Percentiles rank a stretch among this genome's conserved stretches.
phyloP scores from a whole-genome alignment of 1,140 invertebrate species.

The Lepidurus arcticus region DNA sequence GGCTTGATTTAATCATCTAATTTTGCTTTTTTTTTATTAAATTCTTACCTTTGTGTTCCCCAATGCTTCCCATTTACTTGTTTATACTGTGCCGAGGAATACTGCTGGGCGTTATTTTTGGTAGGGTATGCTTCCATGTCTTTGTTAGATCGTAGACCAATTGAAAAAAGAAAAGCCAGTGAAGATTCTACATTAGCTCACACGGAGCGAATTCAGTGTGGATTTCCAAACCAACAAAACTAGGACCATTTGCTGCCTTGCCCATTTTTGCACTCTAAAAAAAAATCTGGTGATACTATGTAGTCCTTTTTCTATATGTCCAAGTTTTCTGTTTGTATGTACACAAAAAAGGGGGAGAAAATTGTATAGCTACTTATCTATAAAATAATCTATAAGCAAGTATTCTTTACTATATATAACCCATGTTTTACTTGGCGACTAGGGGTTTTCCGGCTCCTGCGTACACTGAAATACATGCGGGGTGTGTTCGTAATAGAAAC shows the following conservation, averaged over 20 bases:
- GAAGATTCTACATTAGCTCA: neutral
- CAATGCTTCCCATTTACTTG: slow-evolving; percentile 2
- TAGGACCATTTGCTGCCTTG: slow-evolving; percentile 18
- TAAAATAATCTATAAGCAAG: neutral
- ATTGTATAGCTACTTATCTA: slow-evolving; percentile 22
- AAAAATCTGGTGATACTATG: slow-evolving; percentile 15
- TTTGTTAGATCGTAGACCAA: neutral
- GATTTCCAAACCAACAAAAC: neutral
- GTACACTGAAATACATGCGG: neutral
- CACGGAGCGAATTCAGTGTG: slow-evolving; percentile 9
- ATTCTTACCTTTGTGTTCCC: neutral
- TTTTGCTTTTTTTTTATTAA: neutral
- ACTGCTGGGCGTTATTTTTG: neutral
- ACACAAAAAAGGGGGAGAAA: neutral
- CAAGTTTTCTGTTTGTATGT: neutral
- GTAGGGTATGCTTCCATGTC: neutral
- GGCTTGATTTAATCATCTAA: neutral
- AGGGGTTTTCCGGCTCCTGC: neutral
- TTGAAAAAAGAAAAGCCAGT: neutral
- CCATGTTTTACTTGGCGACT: neutral
- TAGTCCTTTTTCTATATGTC: slow-evolving; percentile 19
- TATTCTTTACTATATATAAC: slow-evolving; percentile 11
- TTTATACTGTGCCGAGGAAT: neutral
- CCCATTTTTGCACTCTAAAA: slow-evolving; percentile 9
- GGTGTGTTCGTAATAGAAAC: neutral